Evolutionary conservation across 2,113 vertebrate genomes (phyloP).

Genomic region (Notothenia rossii): DNA sequence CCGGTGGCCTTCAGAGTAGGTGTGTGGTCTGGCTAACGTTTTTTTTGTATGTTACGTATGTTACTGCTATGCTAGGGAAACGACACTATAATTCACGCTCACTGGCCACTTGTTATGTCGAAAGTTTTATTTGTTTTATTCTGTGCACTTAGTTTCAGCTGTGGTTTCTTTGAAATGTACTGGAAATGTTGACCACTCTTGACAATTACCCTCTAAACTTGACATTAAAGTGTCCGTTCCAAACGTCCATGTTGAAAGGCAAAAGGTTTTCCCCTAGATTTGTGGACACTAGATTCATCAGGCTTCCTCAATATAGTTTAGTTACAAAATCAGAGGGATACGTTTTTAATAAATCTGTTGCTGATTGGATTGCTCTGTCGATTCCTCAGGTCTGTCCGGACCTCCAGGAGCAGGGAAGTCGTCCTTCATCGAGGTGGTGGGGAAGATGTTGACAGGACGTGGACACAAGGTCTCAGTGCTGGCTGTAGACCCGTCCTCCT

Average conservation of each 20-base stretch:
- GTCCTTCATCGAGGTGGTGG: constrained; percentile 96
- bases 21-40: constrained; percentile 65
- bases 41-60: background rate
- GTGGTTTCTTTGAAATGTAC: too few relatives aligned
- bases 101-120: too few relatives aligned
- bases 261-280: background rate
- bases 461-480: constrained; percentile 94
- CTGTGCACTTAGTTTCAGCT: too few relatives aligned
- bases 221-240: too few relatives aligned
- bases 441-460: constrained; percentile 94
- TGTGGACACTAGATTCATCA: too few relatives aligned
- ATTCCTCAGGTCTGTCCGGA: constrained; percentile 90
- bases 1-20: constrained; percentile 97
- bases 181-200: too few relatives aligned
- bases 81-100: too few relatives aligned
- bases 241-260: too few relatives aligned
- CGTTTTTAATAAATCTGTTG: background rate
- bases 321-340: background rate
- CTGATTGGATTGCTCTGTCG: constrained; percentile 2
- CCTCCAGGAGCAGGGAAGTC: constrained; percentile 98
- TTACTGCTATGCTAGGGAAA: too few relatives aligned
- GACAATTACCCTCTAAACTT: too few relatives aligned
- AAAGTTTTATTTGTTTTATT: too few relatives aligned
- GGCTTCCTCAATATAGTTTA: background rate
- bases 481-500: constrained; percentile 97